Evolutionary conservation across 2,888 invertebrate species (phyloP).

Genomic region (Julus scanicus): DNA sequence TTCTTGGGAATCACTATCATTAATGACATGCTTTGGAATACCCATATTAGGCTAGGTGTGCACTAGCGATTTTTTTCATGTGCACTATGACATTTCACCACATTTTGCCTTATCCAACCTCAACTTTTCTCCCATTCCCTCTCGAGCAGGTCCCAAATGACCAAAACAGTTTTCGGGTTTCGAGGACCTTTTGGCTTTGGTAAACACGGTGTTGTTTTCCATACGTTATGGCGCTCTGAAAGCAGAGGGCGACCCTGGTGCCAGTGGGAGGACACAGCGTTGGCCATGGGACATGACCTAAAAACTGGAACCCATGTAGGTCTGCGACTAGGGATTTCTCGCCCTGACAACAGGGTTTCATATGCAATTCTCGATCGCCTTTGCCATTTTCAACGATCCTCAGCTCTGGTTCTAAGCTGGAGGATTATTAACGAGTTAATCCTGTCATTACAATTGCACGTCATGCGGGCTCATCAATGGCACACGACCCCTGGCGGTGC

Average conservation of each 20-base stretch:
- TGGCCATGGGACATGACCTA: background rate
- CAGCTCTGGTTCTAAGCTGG: background rate
- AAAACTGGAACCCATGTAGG: background rate
- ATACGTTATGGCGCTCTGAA: background rate
- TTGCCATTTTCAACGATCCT: background rate
- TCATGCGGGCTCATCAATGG: background rate
- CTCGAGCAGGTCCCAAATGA: too few species aligned
- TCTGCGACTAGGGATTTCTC: background rate
- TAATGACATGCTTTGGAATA: too few species aligned
- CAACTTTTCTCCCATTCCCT: too few species aligned
- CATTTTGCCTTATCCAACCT: too few species aligned
- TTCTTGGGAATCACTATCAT: too few species aligned
- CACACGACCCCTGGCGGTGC: background rate
- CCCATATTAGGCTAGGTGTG: too few species aligned
- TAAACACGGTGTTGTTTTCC: background rate
- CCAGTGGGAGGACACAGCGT: background rate
- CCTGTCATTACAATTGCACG: background rate
- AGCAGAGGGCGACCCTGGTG: background rate
- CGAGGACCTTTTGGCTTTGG: too few species aligned
- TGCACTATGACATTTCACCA: too few species aligned
- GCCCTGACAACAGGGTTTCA: background rate
- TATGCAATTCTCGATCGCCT: background rate
- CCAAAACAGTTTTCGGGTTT: too few species aligned
- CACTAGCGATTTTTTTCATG: too few species aligned
- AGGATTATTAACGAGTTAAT: background rate